Evolutionary conservation across 2,113 vertebrate genomes (phyloP), one percentile per base, ranked within the genome.

Genomic region (Pteronura brasiliensis): DNA sequence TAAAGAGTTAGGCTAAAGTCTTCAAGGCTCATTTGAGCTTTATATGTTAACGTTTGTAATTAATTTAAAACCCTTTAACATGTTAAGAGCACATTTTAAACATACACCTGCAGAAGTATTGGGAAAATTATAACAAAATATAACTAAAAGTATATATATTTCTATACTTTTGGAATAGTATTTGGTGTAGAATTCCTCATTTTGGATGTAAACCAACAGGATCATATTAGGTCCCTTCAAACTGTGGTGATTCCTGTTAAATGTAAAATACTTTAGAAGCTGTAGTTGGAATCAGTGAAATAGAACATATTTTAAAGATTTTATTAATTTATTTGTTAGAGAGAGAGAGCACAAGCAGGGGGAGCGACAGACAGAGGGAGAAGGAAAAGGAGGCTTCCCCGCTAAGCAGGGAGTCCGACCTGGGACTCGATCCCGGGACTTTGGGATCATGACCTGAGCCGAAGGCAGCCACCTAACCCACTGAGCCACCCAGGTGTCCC

Each of bases 211-310:
- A 95, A 80, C 44, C 47, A 94, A 39, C 63, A 80, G 21, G 76
- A 36, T 94, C 92, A 34, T 52, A 29, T 74, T 74, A 83, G 42
- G 4, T 36, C 21, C 74, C n/a, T 86, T 95, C 17, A 80, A 57
- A 94, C 5, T 76, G 31, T 92, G 81, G 71, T 91, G 39, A 63
- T 93, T 82, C 96, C 67, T 77, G 36, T 81, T 97, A 52, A 71
- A 49, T 15, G 82, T 55, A 94, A 77, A 83, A 74, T 88, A 69
- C 17, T 59, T 93, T 63, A 42, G 67, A 91, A 93, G 29, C 6
- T 90, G 4, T 85, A 39, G 52, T 87, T 93, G 36, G 76, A 94
- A 47, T 90, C 91, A 91, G 83, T 65, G 59, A 77, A 82, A 25
- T 59, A 76, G 47, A 47, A 14, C 63, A 20, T 79, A 67, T 89